Evolutionary conservation across 2,797 vertebrate species (phyloP).

Genomic region (Hydrocynus forskahlii): DNA sequence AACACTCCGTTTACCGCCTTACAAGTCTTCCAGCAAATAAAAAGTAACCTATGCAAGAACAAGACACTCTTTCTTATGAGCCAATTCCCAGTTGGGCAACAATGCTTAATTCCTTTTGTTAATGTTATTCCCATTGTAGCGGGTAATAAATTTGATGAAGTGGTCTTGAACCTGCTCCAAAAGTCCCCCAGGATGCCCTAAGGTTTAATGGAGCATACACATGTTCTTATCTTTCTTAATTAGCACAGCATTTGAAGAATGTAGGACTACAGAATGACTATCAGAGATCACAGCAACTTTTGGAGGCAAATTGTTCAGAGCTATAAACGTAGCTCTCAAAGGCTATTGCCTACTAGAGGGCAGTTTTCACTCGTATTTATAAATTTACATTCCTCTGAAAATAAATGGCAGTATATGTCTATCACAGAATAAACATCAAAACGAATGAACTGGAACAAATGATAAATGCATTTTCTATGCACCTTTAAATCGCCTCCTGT

Average conservation of each 20-base stretch:
- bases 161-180: conserved; percentile 65
- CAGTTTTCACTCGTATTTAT: conserved; percentile 1
- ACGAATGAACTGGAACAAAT: background rate
- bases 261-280: conserved; percentile 28
- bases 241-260: conserved; percentile 47
- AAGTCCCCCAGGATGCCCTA: conserved; percentile 66
- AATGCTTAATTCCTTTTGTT: conserved; percentile 67
- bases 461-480: background rate
- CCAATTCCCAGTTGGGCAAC: conserved; percentile 49
- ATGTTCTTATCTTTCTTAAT: conserved; percentile 59
- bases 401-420: background rate
- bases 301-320: conserved; percentile 19
- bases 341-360: conserved; percentile 15
- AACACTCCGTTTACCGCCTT: conserved; percentile 40
- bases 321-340: background rate
- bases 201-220: conserved; percentile 71
- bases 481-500: background rate
- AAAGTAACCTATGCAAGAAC: conserved; percentile 52
- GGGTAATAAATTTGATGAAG: conserved; percentile 70
- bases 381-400: background rate
- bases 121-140: conserved; percentile 65
- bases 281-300: background rate
- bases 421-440: background rate
- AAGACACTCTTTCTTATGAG: conserved; percentile 39
- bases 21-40: conserved; percentile 50